Percentiles rank a stretch among this genome's conserved stretches.
Evolutionary conservation across 2,888 invertebrate species (phyloP).

Genomic region (Ashinkailepas kermadecensis): DNA sequence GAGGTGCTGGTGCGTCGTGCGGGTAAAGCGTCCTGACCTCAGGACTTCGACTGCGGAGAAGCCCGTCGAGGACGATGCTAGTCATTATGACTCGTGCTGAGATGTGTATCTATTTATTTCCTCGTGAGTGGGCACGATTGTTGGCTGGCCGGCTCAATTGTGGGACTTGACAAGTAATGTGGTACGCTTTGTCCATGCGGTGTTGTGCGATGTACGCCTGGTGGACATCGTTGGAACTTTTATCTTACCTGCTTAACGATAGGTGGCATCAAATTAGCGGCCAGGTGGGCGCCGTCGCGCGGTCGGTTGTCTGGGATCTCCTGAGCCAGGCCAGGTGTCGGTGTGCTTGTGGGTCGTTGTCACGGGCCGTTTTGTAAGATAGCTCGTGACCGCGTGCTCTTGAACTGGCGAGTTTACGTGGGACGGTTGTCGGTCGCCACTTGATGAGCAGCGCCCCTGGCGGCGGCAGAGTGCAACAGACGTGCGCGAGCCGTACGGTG

Average conservation of each 20-base stretch:
- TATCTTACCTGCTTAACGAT: slow-evolving; percentile 6
- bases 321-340: not conserved
- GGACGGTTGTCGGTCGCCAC: not conserved
- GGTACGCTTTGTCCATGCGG: not conserved
- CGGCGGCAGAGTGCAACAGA: not conserved
- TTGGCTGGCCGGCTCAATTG: not conserved
- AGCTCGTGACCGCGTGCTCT: not conserved
- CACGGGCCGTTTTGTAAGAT: not conserved
- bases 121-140: not conserved
- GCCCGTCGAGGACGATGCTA: slow-evolving; percentile 3
- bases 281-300: not conserved
- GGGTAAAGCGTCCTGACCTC: slow-evolving; percentile 12
- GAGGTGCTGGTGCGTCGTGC: not conserved
- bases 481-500: not conserved
- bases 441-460: not conserved
- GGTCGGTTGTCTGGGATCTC: not conserved
- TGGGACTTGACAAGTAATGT: not conserved
- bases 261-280: not conserved
- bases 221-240: not conserved
- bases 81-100: slow-evolving; percentile 12
- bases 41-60: not conserved
- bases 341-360: not conserved
- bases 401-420: no score
- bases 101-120: slow-evolving; percentile 18
- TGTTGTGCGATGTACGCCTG: not conserved